Conservation (phyloP, 2,797 vertebrate species). For the Falco columbarius region DNA sequence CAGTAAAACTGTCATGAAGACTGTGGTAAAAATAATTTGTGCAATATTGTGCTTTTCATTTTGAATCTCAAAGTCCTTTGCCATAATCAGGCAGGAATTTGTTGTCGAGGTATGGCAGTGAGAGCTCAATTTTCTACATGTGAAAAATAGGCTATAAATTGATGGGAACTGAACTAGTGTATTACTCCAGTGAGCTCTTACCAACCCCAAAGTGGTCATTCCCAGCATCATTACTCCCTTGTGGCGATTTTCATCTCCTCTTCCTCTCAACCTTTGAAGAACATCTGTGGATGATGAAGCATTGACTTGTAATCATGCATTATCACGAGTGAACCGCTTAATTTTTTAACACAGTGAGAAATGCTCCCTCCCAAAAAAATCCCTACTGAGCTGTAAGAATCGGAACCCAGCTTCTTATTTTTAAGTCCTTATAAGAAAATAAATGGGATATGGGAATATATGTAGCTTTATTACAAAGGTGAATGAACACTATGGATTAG, state of each 20-base stretch:
- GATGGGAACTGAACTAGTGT: background rate
- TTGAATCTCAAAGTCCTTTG: background rate
- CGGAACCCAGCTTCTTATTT: background rate
- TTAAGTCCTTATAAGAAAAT: background rate
- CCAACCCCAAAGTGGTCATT: background rate
- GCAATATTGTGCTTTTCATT: background rate
- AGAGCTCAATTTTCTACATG: background rate
- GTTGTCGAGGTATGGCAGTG: background rate
- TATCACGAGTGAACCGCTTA: background rate
- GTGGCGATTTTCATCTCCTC: background rate
- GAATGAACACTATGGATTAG: background rate
- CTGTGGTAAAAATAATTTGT: background rate
- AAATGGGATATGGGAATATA: background rate
- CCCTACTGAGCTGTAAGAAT: background rate
- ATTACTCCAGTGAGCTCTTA: background rate
- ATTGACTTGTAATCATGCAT: background rate
- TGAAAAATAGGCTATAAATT: background rate
- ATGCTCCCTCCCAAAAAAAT: rapidly evolving
- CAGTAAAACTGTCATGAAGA: background rate
- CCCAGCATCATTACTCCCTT: background rate
- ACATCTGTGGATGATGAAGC: background rate
- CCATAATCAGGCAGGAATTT: background rate
- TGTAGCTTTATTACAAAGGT: background rate
- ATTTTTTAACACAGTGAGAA: background rate
- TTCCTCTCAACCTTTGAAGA: background rate